Base-by-base conservation (phyloP, 2,113 vertebrate species). In the Forbesichthys agassizii region DNA sequence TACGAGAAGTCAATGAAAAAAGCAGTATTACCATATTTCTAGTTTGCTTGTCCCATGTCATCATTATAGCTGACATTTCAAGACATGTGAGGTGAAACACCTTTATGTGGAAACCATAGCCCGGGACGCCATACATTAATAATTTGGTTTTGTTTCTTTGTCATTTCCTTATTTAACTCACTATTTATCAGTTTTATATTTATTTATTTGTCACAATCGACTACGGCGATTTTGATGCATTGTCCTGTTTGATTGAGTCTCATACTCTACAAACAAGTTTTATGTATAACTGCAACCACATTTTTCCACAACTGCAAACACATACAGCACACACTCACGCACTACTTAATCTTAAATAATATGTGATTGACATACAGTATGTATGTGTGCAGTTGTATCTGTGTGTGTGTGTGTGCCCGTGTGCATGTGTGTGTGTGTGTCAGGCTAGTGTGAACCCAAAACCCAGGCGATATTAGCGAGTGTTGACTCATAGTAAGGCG, bases 401-500 rank as follows among this genome's bases (percentile, higher is more conserved):
- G 36, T 42, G 27, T 27, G 27, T 27, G 27, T 27, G 20, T 27
- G 20, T 27, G 20, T 27, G 20, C 20, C 20, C 20, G 20, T 27
- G 20, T 27, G 20, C 20, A 2, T 27, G 20, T 27, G 20, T 2
- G 20, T 27, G 36, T 42, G 36, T 90, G 87, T 89, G 90, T 86
- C 91, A 92, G 90, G 91, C 86, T 91, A 88, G 78, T 91, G 93
- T 90, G 94, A 95, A 86, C 80, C 36, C 7, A 42, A 42, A 42
- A 66, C 66, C 68, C 76, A 70, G 72, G 92, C 92, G 92, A 94
- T 94, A 95, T 94, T 94, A 93, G 92, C 94, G 92, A 94, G 93
- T 94, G 92, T 95, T 95, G 93, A 94, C 92, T 95, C 93, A 93
- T 93, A 94, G 92, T 94, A 92, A 93, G 92, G 82, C 88, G 90